Conservation (phyloP, 2,797 vertebrate species). For the Coccyzus lansbergi region DNA sequence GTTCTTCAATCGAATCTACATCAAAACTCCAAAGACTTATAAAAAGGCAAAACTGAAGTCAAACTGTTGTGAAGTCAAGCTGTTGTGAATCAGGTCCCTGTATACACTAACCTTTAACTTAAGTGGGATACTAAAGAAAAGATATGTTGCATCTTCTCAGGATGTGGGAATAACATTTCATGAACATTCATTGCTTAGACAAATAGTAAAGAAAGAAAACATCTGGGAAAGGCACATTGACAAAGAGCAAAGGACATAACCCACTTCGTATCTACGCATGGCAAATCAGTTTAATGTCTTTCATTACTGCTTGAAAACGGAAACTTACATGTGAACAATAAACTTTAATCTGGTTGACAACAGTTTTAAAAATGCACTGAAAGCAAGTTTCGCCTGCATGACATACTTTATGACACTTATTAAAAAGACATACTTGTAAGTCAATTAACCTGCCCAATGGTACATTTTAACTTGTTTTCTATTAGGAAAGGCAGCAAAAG, state of each 20-base stretch:
- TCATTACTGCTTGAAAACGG: constrained; percentile 70
- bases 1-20: neutral
- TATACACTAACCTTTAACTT: neutral
- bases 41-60: neutral
- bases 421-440: constrained; percentile 79
- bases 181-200: neutral
- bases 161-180: neutral
- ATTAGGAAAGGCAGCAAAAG: constrained; percentile 72
- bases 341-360: constrained; percentile 81
- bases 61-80: neutral
- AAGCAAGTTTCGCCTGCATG: constrained; percentile 74
- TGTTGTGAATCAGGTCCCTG: neutral
- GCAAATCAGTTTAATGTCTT: constrained; percentile 76
- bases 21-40: neutral
- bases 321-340: constrained; percentile 73
- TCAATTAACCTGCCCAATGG: constrained; percentile 76
- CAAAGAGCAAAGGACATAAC: constrained; percentile 62
- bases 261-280: constrained; percentile 45
- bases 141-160: neutral
- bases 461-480: constrained; percentile 80
- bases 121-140: neutral
- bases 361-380: constrained; percentile 74
- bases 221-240: constrained; percentile 68
- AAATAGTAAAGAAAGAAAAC: constrained; percentile 12
- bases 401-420: constrained; percentile 80